These are phyloP conservation scores for Lycopodina hypogea DNA, from an alignment of 37 sponge, comb jelly and placozoan genomes.

Conservation along the genomic window DNA sequence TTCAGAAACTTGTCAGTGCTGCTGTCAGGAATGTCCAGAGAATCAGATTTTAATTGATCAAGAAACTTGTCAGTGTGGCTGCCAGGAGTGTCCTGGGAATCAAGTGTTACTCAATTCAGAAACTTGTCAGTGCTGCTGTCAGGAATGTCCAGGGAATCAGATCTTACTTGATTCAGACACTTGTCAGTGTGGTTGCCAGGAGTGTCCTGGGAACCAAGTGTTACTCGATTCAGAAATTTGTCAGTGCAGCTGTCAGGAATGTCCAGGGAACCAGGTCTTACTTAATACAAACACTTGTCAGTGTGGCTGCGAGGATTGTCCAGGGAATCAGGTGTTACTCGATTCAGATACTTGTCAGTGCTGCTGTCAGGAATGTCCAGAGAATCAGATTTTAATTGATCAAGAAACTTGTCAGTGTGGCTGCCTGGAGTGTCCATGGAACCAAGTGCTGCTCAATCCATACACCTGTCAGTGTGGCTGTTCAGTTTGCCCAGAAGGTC, in stretches of 20 bases:
- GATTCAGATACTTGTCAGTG: slow-evolving; percentile 31
- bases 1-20: neutral
- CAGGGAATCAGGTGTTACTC: neutral
- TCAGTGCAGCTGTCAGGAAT: slow-evolving; percentile 5
- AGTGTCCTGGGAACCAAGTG: neutral
- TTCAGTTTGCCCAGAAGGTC: neutral
- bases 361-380: slow-evolving; percentile 13
- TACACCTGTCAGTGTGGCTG: slow-evolving; percentile 28
- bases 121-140: slow-evolving; percentile 31
- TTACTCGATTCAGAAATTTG: neutral
- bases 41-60: neutral
- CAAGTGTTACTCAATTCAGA: neutral
- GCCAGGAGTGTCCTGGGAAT: neutral
- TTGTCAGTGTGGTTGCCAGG: neutral
- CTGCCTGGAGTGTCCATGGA: neutral
- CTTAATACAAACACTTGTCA: slow-evolving; percentile 2
- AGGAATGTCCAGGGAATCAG: neutral
- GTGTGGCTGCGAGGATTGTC: slow-evolving; percentile 17
- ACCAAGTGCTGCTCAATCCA: neutral
- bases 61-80: neutral
- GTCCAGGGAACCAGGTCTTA: neutral
- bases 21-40: neutral
- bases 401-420: neutral
- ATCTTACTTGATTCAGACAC: neutral
- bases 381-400: neutral